Evolutionary conservation across 2,888 invertebrate species (phyloP).

Genomic region (Alviniconcha strummeri): DNA sequence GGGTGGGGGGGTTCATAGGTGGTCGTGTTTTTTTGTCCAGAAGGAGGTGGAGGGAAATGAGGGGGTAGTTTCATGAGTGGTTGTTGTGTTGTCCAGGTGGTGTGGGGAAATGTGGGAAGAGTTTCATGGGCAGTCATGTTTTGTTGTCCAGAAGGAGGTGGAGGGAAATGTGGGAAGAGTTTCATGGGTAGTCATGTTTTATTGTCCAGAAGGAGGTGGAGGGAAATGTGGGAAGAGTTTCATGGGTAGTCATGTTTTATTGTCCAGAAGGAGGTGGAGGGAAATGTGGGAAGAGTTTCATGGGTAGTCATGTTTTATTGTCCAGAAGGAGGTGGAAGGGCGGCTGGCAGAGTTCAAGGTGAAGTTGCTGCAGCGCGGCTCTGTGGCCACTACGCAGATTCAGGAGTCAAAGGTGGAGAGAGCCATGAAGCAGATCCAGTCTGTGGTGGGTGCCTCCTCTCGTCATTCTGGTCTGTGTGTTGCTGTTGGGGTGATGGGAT

Average conservation of each 20-base stretch:
- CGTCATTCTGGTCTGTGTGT: neutral
- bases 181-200: conserved; percentile 45
- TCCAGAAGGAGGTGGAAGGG: conserved; percentile 47
- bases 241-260: too few species aligned
- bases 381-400: conserved; percentile 30
- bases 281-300: too few species aligned
- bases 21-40: too few species aligned
- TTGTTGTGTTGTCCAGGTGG: too few species aligned
- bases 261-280: neutral
- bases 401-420: conserved; percentile 17
- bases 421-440: conserved; percentile 12
- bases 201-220: too few species aligned
- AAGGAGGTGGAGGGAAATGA: too few species aligned
- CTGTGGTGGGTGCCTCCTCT: neutral
- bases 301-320: too few species aligned
- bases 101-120: too few species aligned
- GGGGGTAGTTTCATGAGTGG: too few species aligned
- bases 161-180: conserved; percentile 52
- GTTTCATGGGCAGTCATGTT: too few species aligned
- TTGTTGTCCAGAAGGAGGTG: conserved; percentile 44
- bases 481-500: neutral
- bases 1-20: too few species aligned
- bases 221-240: too few species aligned
- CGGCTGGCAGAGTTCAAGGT: conserved; percentile 57
- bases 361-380: conserved; percentile 44